These are phyloP conservation scores for Aphaenogaster rudis DNA, from an alignment of 1,140 invertebrate species.

Conservation along the genomic window DNA sequence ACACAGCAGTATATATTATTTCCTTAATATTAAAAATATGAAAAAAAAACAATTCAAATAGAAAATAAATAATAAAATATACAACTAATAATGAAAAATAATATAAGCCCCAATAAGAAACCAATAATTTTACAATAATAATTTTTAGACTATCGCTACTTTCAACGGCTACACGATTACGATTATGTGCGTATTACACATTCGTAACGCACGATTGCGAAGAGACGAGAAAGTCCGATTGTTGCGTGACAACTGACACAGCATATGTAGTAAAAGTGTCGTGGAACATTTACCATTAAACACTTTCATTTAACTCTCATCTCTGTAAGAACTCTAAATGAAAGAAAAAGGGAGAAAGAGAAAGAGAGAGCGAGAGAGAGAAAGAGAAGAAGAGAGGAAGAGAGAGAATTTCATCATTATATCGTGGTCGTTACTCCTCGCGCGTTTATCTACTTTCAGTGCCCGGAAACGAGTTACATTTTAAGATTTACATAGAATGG, in stretches of 20 bases:
- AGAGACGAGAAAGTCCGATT: conserved; percentile 11
- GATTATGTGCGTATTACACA: background rate
- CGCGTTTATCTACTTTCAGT: conserved; percentile 33
- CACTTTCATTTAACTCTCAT: conserved; percentile 24
- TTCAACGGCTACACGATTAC: background rate
- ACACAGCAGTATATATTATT: background rate
- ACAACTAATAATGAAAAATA: background rate
- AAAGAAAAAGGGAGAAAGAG: no score
- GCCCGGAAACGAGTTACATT: conserved; percentile 45
- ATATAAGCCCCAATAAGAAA: background rate
- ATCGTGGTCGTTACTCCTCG: conserved; percentile 37
- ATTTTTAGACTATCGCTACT: background rate
- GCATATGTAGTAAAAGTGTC: background rate
- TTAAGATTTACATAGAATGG: conserved; percentile 59
- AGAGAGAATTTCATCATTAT: conserved; percentile 27
- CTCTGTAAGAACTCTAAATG: background rate
- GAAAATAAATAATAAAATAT: background rate
- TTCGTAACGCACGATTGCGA: background rate
- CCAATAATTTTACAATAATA: background rate
- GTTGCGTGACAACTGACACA: background rate
- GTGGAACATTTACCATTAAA: background rate
- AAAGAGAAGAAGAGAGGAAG: no score
- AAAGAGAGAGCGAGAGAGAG: background rate
- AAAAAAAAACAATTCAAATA: background rate
- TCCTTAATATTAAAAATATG: background rate